Conservation (phyloP, 2,113 vertebrate species). For the Psilopsiagon aurifrons region DNA sequence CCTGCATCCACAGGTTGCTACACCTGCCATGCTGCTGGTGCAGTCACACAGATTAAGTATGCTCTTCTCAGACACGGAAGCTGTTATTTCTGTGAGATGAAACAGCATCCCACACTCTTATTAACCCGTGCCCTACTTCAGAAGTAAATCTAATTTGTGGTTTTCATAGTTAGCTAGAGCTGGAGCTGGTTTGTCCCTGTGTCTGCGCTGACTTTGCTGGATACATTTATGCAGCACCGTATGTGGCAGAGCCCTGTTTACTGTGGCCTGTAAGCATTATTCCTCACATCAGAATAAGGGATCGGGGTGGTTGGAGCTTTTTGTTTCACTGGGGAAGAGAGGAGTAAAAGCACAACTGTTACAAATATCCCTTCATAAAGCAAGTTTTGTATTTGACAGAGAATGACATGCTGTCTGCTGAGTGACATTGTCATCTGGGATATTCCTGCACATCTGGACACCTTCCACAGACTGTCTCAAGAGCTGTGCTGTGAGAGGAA, state of each 20-base stretch:
- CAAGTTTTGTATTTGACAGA: background rate
- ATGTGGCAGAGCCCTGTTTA: background rate
- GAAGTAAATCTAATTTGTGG: background rate
- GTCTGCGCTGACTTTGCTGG: background rate
- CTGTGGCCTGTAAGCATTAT: background rate
- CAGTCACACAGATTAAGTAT: background rate
- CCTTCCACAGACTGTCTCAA: background rate
- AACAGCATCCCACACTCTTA: background rate
- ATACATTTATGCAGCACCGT: accelerated
- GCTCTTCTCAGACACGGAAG: background rate
- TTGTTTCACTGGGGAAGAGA: background rate
- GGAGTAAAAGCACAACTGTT: background rate
- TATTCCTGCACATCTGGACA: background rate
- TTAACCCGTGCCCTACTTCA: conserved; percentile 10
- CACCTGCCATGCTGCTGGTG: accelerated
- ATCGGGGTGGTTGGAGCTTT: background rate
- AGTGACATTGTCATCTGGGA: background rate
- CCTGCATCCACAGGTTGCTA: background rate
- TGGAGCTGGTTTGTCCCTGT: background rate
- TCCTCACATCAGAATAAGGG: background rate
- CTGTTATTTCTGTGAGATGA: background rate
- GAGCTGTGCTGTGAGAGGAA: background rate
- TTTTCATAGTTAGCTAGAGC: background rate
- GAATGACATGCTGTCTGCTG: background rate
- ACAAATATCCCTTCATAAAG: background rate